Conservation (phyloP, 2,797 vertebrate species). For the Enoplosus armatus region DNA sequence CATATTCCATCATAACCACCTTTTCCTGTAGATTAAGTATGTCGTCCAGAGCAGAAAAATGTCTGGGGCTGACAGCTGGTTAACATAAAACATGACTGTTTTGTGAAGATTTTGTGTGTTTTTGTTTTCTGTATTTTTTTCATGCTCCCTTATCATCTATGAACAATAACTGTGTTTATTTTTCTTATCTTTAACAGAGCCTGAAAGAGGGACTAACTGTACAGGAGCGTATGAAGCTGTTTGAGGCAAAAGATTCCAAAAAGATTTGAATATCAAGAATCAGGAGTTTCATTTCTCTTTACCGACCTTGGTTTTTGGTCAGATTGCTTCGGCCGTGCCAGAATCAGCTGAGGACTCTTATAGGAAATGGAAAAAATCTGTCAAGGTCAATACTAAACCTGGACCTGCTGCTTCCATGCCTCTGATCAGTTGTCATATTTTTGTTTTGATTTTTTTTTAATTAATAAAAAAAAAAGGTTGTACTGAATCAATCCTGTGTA, state of each 20-base stretch:
- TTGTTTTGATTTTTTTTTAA: slow-evolving; percentile 30
- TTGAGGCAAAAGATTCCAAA: slow-evolving; percentile 97
- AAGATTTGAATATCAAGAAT: slow-evolving; percentile 85
- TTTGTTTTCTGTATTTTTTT: not conserved
- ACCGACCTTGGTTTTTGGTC: slow-evolving; percentile 32
- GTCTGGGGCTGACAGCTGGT: not conserved
- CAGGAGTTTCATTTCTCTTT: slow-evolving; percentile 29
- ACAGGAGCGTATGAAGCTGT: slow-evolving; percentile 98
- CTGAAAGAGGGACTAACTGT: slow-evolving; percentile 98
- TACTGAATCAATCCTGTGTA: slow-evolving; percentile 59
- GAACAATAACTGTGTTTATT: not conserved
- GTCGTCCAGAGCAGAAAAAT: not conserved
- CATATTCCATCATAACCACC: slow-evolving; percentile 23
- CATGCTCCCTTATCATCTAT: not conserved
- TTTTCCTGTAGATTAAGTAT: not conserved
- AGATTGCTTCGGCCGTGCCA: slow-evolving; percentile 33
- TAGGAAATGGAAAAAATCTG: slow-evolving; percentile 20
- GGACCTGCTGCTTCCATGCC: slow-evolving; percentile 62
- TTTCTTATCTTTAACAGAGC: slow-evolving; percentile 86
- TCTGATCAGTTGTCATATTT: slow-evolving; percentile 41
- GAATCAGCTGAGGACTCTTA: slow-evolving; percentile 36
- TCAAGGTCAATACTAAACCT: slow-evolving; percentile 32
- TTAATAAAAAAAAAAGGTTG: slow-evolving; percentile 37
- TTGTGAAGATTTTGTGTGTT: not conserved
- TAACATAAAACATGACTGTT: not conserved